Conservation (phyloP, 92 coral and sea anemone genomes). For the Plumapathes pennacea region DNA sequence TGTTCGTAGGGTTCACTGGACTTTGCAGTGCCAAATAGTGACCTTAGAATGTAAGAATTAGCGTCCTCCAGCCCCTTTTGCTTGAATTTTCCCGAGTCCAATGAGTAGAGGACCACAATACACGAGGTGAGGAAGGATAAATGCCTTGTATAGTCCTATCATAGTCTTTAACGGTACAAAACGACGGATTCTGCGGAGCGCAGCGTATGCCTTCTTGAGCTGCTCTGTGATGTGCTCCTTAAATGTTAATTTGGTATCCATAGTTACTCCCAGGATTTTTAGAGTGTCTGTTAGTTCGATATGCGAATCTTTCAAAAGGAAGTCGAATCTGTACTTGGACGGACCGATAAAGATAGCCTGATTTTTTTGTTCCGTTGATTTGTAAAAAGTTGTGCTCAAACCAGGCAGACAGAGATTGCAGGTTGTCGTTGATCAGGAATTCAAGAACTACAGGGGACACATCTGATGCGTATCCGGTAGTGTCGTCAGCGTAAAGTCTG, state of each 20-base stretch:
- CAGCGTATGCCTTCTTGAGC: constrained; percentile 19
- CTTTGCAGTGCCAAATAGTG: constrained; percentile 1
- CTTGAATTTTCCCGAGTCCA: constrained; percentile 6
- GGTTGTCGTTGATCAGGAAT: constrained; percentile 15
- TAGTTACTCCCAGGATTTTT: constrained; percentile 12
- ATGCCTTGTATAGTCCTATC: background rate
- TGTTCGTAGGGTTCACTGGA: no score
- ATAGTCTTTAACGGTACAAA: background rate
- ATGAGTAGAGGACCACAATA: constrained; percentile 6
- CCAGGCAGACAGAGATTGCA: constrained; percentile 10
- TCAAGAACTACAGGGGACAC: constrained; percentile 18
- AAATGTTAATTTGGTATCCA: constrained; percentile 7
- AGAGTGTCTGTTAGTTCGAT: constrained; percentile 1
- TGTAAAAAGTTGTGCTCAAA: constrained; percentile 7
- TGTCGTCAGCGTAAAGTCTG: constrained; percentile 38
- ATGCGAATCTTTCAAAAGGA: constrained; percentile 1
- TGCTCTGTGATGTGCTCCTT: constrained; percentile 8
- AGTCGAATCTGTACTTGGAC: background rate
- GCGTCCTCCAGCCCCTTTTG: background rate
- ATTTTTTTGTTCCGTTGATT: constrained; percentile 17
- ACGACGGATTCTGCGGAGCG: constrained; percentile 2
- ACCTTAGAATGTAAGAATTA: constrained; percentile 3
- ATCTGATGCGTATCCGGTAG: constrained; percentile 16
- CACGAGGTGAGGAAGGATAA: constrained; percentile 6
- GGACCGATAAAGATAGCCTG: constrained; percentile 40